Percentiles rank a stretch among this genome's conserved stretches.
These are phyloP conservation scores for Palythoa grandis DNA, from an alignment of 92 coral and sea anemone genomes.

Conservation along the genomic window DNA sequence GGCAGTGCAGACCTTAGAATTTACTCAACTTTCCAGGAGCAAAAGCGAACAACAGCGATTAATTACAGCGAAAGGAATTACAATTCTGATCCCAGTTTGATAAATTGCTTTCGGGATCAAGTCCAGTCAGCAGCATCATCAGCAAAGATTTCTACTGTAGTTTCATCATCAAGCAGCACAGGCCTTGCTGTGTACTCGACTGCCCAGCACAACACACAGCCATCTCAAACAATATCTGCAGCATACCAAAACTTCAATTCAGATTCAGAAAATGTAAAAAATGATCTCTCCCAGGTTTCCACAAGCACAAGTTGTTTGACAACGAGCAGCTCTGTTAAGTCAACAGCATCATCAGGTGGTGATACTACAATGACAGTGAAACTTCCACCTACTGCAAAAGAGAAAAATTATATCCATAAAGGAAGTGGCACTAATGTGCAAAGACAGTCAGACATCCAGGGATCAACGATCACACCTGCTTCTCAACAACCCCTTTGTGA, in stretches of 20 bases:
- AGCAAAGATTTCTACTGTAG: background rate
- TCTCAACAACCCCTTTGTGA: background rate
- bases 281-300: background rate
- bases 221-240: background rate
- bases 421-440: background rate
- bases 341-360: background rate
- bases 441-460: background rate
- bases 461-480: background rate
- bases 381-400: background rate
- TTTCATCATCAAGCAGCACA: background rate
- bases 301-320: background rate
- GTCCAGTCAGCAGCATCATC: background rate
- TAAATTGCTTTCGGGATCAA: background rate
- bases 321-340: background rate
- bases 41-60: background rate
- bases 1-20: background rate
- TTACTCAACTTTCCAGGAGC: constrained; percentile 5
- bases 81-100: background rate
- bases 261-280: background rate
- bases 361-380: background rate
- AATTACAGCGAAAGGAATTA: background rate
- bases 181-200: background rate
- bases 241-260: background rate
- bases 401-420: background rate
- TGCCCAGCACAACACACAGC: background rate